These are phyloP conservation scores for Aegypius monachus DNA, from an alignment of 2,113 vertebrate genomes.

Conservation along the genomic window DNA sequence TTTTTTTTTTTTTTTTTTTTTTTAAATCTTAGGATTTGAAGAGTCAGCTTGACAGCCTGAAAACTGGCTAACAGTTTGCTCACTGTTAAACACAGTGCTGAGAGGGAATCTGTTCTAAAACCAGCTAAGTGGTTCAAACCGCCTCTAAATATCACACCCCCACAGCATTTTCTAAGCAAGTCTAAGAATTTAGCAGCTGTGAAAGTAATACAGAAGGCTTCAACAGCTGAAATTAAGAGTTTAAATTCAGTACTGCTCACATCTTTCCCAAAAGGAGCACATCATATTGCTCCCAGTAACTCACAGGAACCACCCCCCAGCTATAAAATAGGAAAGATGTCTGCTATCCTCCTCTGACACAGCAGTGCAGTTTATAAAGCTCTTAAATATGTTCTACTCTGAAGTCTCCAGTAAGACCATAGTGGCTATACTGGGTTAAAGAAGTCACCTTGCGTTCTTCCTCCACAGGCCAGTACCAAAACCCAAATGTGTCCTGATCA, in stretches of 20 bases:
- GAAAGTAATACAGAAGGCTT: slow-evolving; percentile 40
- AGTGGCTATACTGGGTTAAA: not conserved
- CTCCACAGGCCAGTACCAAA: not conserved
- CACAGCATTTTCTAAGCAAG: not conserved
- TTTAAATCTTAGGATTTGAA: not conserved
- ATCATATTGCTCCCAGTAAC: not conserved
- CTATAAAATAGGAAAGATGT: not conserved
- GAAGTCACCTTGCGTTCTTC: not conserved
- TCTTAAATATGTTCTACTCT: not conserved
- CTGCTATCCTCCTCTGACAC: not conserved
- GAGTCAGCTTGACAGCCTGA: not conserved
- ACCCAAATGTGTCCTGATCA: not conserved
- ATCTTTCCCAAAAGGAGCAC: not conserved
- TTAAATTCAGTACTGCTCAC: slow-evolving; percentile 23
- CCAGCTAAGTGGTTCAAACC: slow-evolving; percentile 43
- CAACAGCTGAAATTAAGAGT: slow-evolving; percentile 33
- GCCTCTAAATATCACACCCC: slow-evolving; percentile 38
- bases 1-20: fast-evolving
- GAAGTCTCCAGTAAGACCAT: not conserved
- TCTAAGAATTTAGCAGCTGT: slow-evolving; percentile 46
- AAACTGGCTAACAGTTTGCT: slow-evolving; percentile 43
- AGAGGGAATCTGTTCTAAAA: slow-evolving; percentile 52
- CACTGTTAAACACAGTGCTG: not conserved
- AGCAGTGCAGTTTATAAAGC: not conserved
- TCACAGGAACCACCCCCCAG: not conserved